phyloP scores from a whole-genome alignment of 2,113 vertebrate genomes.

The Ictalurus furcatus region DNA sequence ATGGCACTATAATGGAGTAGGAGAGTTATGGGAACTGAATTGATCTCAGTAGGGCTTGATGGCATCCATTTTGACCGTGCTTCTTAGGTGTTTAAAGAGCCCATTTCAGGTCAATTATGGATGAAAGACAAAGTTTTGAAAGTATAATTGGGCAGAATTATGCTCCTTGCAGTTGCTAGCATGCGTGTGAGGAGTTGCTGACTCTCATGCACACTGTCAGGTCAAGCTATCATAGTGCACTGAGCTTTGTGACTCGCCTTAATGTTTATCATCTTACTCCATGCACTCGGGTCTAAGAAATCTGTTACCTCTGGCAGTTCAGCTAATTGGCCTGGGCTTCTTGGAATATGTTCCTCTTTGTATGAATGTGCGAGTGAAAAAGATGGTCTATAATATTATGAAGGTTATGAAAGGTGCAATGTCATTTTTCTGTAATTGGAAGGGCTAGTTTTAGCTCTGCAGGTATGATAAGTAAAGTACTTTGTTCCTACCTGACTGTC shows the following conservation, averaged over 20 bases:
- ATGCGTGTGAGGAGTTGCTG: not conserved
- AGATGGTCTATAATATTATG: not conserved
- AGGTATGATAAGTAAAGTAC: constrained; percentile 1
- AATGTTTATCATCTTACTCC: constrained; percentile 36
- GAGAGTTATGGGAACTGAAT: not conserved
- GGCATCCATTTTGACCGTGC: not conserved
- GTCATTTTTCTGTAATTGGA: constrained; percentile 5
- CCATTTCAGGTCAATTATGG: constrained; percentile 31
- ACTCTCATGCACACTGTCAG: constrained; percentile 20
- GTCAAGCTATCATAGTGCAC: constrained; percentile 36
- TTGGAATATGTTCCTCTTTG: constrained; percentile 12
- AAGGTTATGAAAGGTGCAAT: not conserved
- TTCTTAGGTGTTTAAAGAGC: constrained; percentile 9
- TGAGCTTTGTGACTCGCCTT: constrained; percentile 37
- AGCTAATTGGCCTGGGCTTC: constrained; percentile 40
- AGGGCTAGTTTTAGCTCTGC: not conserved
- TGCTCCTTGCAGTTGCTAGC: constrained; percentile 22
- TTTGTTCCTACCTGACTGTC: not conserved
- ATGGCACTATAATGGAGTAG: not conserved
- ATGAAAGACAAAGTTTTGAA: constrained; percentile 22
- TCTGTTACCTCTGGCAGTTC: constrained; percentile 26
- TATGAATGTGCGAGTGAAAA: not conserved
- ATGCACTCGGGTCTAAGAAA: constrained; percentile 21
- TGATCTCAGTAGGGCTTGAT: constrained; percentile 1
- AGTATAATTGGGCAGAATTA: constrained; percentile 51